Evolutionary conservation across 2,113 vertebrate species (phyloP).

Genomic region (Carlito syrichta): DNA sequence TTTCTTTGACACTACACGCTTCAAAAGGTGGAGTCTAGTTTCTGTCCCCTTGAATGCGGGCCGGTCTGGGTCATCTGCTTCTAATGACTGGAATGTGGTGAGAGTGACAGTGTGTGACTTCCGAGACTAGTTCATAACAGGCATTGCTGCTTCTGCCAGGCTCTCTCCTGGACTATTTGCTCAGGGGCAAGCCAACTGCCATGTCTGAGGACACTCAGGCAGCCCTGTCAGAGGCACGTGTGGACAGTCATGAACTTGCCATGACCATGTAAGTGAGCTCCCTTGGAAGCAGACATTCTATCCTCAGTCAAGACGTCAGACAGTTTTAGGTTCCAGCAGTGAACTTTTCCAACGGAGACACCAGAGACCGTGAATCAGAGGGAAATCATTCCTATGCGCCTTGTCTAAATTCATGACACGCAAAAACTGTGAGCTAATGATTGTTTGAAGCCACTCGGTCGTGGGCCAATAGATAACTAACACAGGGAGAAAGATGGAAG

Average conservation of each 20-base stretch:
- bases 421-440: not conserved
- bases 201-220: not conserved
- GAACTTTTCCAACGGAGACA: not conserved
- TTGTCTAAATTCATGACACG: not conserved
- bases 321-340: not conserved
- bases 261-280: not conserved
- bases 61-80: not conserved
- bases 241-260: too few species aligned
- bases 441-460: not conserved
- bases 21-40: not conserved
- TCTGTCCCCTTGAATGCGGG: not conserved
- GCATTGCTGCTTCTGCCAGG: not conserved
- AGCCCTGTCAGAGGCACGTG: not conserved
- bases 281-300: not conserved
- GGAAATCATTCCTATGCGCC: not conserved
- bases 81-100: not conserved
- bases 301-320: not conserved
- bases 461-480: not conserved
- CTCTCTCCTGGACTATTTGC: not conserved
- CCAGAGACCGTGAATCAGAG: not conserved
- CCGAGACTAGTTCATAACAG: not conserved
- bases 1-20: not conserved
- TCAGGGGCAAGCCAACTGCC: not conserved
- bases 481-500: not conserved
- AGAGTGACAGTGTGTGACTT: not conserved